phyloP scores from a whole-genome alignment of 92 coral and sea anemone genomes.

The Hydrozoanthus gracilis region DNA sequence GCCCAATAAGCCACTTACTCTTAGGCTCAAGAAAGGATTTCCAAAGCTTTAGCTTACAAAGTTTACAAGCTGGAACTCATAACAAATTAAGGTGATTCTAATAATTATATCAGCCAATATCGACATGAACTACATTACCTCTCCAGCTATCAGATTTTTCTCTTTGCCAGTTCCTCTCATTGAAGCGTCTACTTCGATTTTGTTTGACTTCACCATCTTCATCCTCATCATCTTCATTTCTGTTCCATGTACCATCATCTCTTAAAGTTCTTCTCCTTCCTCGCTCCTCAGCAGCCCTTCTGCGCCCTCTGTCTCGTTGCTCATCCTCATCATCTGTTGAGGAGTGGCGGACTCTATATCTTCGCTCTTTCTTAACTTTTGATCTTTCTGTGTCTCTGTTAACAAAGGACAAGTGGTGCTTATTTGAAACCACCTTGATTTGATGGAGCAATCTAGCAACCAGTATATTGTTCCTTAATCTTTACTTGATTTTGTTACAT shows the following conservation, averaged over 20 bases:
- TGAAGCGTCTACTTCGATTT: conserved; percentile 24
- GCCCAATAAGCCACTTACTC: too few species aligned
- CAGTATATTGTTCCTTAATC: neutral
- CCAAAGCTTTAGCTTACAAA: too few species aligned
- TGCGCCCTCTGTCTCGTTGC: neutral
- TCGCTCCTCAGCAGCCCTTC: neutral
- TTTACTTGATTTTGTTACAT: neutral
- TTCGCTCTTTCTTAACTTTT: conserved; percentile 30
- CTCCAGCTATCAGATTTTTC: conserved; percentile 33
- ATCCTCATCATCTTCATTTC: conserved; percentile 20
- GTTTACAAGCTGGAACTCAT: neutral
- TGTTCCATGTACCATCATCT: neutral
- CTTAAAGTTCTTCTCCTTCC: conserved; percentile 17
- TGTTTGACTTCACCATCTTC: conserved; percentile 19
- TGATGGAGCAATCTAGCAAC: neutral
- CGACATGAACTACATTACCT: neutral
- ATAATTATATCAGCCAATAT: too few species aligned
- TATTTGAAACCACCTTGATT: neutral
- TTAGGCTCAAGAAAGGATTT: too few species aligned
- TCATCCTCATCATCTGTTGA: conserved; percentile 48
- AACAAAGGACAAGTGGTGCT: neutral
- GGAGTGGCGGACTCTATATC: conserved; percentile 30
- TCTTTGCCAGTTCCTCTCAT: conserved; percentile 46
- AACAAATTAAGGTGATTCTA: neutral
- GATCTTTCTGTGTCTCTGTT: conserved; percentile 30